These are phyloP conservation scores for Galaxias olidus DNA, from an alignment of 2,797 vertebrate species.

Conservation along the genomic window DNA sequence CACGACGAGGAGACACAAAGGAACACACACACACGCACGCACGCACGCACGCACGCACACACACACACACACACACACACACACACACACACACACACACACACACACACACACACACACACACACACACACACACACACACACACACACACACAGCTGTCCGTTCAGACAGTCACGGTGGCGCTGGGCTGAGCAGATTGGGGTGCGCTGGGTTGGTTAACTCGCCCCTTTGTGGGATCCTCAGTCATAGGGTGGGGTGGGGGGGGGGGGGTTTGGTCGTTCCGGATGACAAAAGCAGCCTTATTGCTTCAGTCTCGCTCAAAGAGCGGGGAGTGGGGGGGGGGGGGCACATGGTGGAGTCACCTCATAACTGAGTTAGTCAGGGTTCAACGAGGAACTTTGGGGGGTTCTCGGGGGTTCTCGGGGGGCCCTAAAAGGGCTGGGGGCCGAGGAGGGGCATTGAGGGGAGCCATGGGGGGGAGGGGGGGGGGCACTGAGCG, in stretches of 20 bases:
- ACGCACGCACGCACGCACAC: too few relatives aligned
- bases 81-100: too few relatives aligned
- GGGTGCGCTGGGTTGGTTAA: slow-evolving; percentile 10
- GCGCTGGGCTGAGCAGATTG: slow-evolving; percentile 18
- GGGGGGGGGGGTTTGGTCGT: slow-evolving; percentile 32
- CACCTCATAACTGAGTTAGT: slow-evolving; percentile 69
- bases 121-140: background rate
- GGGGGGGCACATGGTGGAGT: slow-evolving; percentile 61
- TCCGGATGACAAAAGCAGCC: slow-evolving; percentile 46
- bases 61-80: too few relatives aligned
- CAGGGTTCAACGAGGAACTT: slow-evolving; percentile 54
- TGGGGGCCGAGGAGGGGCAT: too few relatives aligned
- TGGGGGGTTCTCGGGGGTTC: slow-evolving; percentile 15
- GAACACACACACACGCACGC: too few relatives aligned
- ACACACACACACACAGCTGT: slow-evolving; percentile 15
- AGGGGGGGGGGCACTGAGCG: slow-evolving; percentile 11
- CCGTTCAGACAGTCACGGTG: background rate
- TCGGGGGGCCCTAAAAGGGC: slow-evolving; percentile 46
- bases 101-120: too few relatives aligned
- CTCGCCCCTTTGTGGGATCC: slow-evolving; percentile 8
- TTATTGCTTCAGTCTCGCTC: slow-evolving; percentile 53
- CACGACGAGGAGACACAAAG: too few relatives aligned
- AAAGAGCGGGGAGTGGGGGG: slow-evolving; percentile 7
- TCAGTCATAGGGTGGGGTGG: slow-evolving; percentile 17
- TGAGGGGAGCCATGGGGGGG: too few relatives aligned